Evolutionary conservation across 2,113 vertebrate species (phyloP).

Genomic region (Lophius piscatorius): DNA sequence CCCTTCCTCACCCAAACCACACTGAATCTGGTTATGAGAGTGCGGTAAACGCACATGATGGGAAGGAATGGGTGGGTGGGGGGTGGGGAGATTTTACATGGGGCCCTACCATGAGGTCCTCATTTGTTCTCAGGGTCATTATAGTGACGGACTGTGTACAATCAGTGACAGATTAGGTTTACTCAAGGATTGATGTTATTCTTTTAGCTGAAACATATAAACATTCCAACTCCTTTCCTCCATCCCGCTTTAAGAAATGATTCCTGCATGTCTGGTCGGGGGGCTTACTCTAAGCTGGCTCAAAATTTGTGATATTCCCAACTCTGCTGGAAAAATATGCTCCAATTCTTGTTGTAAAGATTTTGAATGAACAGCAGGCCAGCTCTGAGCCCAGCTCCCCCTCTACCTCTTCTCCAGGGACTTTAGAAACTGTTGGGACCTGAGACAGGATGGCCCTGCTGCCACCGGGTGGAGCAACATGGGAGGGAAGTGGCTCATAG

Average conservation of each 20-base stretch:
- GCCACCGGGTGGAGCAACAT: conserved; percentile 48
- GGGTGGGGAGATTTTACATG: conserved; percentile 50
- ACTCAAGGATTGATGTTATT: conserved; percentile 76
- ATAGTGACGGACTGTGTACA: conserved; percentile 80
- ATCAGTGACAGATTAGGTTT: conserved; percentile 74
- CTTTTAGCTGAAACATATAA: conserved; percentile 64
- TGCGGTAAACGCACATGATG: conserved; percentile 13
- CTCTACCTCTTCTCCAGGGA: conserved; percentile 13
- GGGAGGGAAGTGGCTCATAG: background rate
- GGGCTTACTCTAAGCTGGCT: conserved; percentile 25
- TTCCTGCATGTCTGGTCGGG: conserved; percentile 8
- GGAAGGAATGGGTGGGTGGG: conserved; percentile 3
- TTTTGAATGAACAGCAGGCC: conserved; percentile 4
- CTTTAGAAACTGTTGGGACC: conserved; percentile 29
- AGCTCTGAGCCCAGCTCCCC: conserved; percentile 9
- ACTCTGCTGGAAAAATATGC: conserved; percentile 26
- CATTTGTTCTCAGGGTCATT: conserved; percentile 79
- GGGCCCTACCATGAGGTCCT: conserved; percentile 73
- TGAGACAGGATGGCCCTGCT: background rate
- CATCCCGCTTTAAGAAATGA: conserved; percentile 44
- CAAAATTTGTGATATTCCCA: conserved; percentile 52
- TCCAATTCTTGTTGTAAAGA: conserved; percentile 23
- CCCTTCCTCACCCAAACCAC: conserved; percentile 33
- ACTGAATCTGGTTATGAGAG: background rate
- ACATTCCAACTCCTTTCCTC: conserved; percentile 59